Evolutionary conservation across 1,140 invertebrate species (phyloP), one percentile per base, ranked within the genome.

Genomic region (Diuraphis noxia): DNA sequence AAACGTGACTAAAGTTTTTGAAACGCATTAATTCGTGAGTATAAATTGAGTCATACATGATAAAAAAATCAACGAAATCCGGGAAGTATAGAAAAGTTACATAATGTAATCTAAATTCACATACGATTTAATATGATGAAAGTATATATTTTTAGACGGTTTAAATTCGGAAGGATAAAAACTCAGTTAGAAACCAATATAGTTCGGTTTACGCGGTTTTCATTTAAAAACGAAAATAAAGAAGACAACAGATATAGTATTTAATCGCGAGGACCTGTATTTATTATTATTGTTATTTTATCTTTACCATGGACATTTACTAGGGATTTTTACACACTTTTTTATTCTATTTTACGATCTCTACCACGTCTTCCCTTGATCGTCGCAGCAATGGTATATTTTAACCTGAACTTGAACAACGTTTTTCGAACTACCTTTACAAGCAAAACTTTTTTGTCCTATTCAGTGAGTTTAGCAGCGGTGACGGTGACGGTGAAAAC

Each of bases 281-380:
- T 86, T 86, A 49, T 86, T 46, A 49, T 86, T 46, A 86, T 86
- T 46, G 3, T 86, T 86, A 40, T 82, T 82, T 40, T 40, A 82
- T 82, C 79, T 82, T 82, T 40, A 38, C 9, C 23, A 21, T 25
- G 38, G 25, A 40, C 23, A 38, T 40, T 25, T 23, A 9, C 38
- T 23, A 40, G 38, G 38, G 36, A 38, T 21, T 49, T 38, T 82
- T 40, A 40, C 40, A 25, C 40, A 21, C 34, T 36, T 79, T 23
- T 79, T 79, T 77, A 13, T 77, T 77, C 38, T 82, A 30, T 82
- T 82, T 82, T 41, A 82, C 38, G 38, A 82, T 82, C 30, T 41
- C 81, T 4, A 25, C 25, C 40, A 5, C 36, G 8, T 41, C 25
- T 41, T 30, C 13, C 41, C 10, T 25, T 25, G 40, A 82, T 82